phyloP scores from a whole-genome alignment of 2,113 vertebrate species.

The Lagopus muta region DNA sequence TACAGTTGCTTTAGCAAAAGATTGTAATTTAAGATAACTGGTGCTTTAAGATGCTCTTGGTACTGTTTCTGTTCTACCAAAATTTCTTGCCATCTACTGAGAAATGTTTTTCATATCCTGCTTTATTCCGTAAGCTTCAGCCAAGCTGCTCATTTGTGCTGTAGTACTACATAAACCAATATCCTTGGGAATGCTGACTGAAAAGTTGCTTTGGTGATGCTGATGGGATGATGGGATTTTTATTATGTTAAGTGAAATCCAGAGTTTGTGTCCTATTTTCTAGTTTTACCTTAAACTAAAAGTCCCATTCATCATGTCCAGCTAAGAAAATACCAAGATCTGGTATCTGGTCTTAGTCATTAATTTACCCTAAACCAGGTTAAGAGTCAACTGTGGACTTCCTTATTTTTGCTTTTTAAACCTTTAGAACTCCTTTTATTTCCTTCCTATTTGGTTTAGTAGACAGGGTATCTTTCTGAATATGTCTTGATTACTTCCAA shows the following conservation, averaged over 20 bases:
- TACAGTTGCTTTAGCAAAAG: background rate
- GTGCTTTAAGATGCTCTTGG: background rate
- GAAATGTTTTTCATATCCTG: slow-evolving; percentile 17
- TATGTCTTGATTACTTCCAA: background rate
- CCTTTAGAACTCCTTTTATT: background rate
- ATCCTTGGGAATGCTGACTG: background rate
- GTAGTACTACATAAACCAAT: background rate
- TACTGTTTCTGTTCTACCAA: background rate
- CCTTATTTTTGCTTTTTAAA: background rate
- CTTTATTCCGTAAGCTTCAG: background rate
- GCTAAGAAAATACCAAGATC: background rate
- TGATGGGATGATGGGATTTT: background rate
- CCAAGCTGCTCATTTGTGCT: slow-evolving; percentile 6
- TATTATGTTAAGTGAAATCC: background rate
- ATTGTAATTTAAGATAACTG: background rate
- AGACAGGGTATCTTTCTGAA: background rate
- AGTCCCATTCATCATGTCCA: background rate
- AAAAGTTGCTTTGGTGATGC: background rate
- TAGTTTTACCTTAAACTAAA: background rate
- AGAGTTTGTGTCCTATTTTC: background rate
- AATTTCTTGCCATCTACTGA: background rate
- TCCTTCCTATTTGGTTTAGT: background rate
- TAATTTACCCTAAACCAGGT: background rate
- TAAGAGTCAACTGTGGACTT: background rate
- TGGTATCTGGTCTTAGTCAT: background rate